Conservation (phyloP, 2,797 vertebrate species). For the Salmo trutta region DNA sequence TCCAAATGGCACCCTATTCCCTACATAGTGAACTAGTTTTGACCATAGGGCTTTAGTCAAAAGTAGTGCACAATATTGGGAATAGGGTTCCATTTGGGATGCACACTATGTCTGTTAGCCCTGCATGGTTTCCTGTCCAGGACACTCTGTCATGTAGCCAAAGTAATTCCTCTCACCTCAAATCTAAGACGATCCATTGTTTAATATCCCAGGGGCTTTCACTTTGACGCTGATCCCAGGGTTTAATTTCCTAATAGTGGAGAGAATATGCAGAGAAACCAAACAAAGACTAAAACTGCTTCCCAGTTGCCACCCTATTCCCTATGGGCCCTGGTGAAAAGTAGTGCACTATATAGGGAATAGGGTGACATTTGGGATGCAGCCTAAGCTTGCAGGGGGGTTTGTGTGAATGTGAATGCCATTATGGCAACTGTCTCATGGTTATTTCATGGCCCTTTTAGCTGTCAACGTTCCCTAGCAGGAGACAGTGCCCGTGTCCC, state of each 20-base stretch:
- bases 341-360: not conserved
- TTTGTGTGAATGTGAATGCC: slow-evolving; percentile 14
- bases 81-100: slow-evolving; percentile 29
- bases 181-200: no score
- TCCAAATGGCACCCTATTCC: slow-evolving; percentile 10
- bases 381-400: not conserved
- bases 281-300: no score
- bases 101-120: no score
- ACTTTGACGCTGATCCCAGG: no score
- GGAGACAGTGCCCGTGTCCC: not conserved
- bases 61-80: no score
- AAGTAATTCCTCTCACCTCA: no score
- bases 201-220: no score
- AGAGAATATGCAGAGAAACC: no score
- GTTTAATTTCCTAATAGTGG: no score
- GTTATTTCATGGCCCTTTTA: not conserved
- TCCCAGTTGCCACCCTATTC: no score
- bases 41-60: not conserved
- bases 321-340: not conserved
- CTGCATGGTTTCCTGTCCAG: no score
- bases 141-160: no score
- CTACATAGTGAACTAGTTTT: slow-evolving; percentile 34
- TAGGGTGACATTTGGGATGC: not conserved
- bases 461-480: not conserved
- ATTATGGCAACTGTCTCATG: slow-evolving; percentile 24